Percentiles rank a stretch among this genome's conserved stretches.
Evolutionary conservation across 2,888 invertebrate species (phyloP).

Genomic region (Drosophila imparisetae): DNA sequence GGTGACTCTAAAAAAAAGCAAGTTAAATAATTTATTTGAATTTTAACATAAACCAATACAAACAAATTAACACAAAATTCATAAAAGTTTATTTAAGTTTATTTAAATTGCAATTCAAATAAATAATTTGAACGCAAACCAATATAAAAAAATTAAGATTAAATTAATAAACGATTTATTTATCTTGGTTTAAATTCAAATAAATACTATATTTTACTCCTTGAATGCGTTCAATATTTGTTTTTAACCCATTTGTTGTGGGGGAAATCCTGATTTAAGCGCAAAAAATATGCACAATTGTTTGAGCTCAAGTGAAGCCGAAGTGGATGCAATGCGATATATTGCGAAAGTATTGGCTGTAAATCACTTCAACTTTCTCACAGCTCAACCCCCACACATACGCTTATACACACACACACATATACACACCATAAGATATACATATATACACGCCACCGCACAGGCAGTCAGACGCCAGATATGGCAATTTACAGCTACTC

Average conservation of each 20-base stretch:
- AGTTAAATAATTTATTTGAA: neutral
- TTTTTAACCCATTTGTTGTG: neutral
- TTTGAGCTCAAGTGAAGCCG: constrained; percentile 20
- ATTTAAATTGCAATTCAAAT: too few relatives aligned
- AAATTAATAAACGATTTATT: neutral
- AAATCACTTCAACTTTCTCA: constrained; percentile 51
- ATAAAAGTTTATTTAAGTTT: neutral
- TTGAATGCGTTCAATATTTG: constrained; percentile 3
- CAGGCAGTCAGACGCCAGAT: constrained; percentile 10
- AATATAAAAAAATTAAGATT: neutral
- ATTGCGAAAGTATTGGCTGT: constrained; percentile 33
- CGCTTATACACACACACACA: constrained; percentile 2
- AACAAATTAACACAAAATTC: neutral
- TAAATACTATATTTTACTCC: neutral
- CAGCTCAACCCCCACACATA: constrained; percentile 19
- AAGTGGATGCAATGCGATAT: constrained; percentile 44
- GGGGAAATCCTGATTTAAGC: constrained; percentile 3
- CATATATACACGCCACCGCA: neutral
- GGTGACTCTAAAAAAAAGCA: too few relatives aligned
- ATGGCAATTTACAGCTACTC: constrained; percentile 42
- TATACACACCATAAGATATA: neutral
- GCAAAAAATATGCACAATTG: constrained; percentile 42
- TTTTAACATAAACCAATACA: neutral
- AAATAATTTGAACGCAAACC: neutral
- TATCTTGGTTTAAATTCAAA: neutral